Evolutionary conservation across 2,797 vertebrate species (phyloP), one percentile per base, ranked within the genome.

Genomic region (Coreius guichenoti): DNA sequence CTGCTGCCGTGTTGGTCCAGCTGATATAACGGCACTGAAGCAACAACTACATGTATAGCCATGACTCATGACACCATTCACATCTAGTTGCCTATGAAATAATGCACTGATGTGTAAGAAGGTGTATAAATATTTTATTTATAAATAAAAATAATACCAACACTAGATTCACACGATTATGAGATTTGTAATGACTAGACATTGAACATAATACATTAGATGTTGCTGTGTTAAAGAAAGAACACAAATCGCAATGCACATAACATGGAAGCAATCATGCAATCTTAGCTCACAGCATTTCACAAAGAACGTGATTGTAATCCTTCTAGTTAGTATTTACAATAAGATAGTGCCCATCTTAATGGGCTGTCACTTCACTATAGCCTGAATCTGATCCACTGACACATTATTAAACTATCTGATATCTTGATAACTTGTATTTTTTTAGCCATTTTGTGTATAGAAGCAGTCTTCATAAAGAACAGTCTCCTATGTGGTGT

Each of bases 1-100:
- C 21, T 97, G 96, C 88, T 97, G 96, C 73, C 90, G 94, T 5
- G 87, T 95, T 2, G 14, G 91, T 49, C 95, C 96, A 0, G 73
- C 89, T 82, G 91, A 95, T 63, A 95, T 96, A 9, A 78, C 90
- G 3, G 89, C 93, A 80, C 33, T 96, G 65, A 91, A 84, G 67
- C 84, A 84, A 68, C 78, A 96, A 33, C 54, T 85, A 61, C 65
- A 61, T 49, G 21, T 33, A 58, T 45, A 84, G 29, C 23, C n/a
- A 17, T 61, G 16, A 43, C 23, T 21, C 8, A 43, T 45, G 36
- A 75, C 13, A 58, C 26, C 5, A 0, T 47, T 43, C 58, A 29
- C 39, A 47, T 45, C 29, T 43, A 12, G 7, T 8, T 45, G 3
- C 51, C 16, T 45, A 23, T 76, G 36, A 43, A 74, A 76, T 81